Conservation (phyloP, 2,888 invertebrate genomes). For the Erebia ligea region DNA sequence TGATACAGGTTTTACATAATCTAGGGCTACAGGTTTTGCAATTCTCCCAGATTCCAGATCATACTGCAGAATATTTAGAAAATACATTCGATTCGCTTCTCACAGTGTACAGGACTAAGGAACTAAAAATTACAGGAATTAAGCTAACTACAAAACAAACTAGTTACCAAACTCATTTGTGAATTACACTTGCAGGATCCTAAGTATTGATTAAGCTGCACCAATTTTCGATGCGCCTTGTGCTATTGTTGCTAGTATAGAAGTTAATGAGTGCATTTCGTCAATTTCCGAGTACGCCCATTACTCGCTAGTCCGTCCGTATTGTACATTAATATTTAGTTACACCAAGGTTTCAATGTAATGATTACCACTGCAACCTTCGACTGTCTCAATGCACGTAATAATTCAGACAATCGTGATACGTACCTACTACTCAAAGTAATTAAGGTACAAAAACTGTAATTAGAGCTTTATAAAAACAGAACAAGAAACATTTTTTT, state of each 20-base stretch:
- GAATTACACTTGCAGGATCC: not conserved
- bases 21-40: too few species aligned
- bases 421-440: not conserved
- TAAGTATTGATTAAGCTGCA: not conserved
- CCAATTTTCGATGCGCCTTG: not conserved
- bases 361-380: conserved; percentile 27
- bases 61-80: too few species aligned
- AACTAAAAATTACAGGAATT: too few species aligned
- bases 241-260: not conserved
- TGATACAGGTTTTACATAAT: too few species aligned
- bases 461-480: not conserved
- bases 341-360: conserved; percentile 19
- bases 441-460: not conserved
- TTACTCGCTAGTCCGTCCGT: conserved; percentile 26
- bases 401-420: conserved; percentile 15
- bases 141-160: too few species aligned
- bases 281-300: conserved; percentile 19
- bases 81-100: too few species aligned
- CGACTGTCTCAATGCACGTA: conserved; percentile 22
- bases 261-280: conserved; percentile 8
- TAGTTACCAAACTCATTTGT: not conserved
- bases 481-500: not conserved
- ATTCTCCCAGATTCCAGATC: too few species aligned
- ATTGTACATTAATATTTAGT: conserved; percentile 29
- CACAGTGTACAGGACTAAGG: too few species aligned